Evolutionary conservation across 1,140 invertebrate species (phyloP), one percentile per base, ranked within the genome.

Genomic region (Drosophila obscura): DNA sequence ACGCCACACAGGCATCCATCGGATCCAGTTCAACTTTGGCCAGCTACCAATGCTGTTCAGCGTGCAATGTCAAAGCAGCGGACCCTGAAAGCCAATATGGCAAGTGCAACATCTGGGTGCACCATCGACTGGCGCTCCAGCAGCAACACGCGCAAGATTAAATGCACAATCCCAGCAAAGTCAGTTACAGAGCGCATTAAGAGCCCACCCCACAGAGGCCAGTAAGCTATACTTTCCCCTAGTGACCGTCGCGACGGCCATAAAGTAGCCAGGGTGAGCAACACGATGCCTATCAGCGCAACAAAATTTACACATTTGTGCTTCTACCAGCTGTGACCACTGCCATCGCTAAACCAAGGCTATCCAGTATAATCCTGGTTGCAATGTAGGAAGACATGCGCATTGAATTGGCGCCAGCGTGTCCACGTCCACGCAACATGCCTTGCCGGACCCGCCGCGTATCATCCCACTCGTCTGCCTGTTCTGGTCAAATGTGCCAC

Each of bases 231-330:
- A 39, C 35, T 39, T 39, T 39, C 35, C 35, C 35, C 35, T 13
- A 13, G 35, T 11, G 35, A 31, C 31, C 8, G 31, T 31, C 31
- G 31, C 31, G 31, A 31, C 31, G 26, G 22, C 24, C 68, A 61
- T 16, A 35, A 39, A 39, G 35, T 13, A 39, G 35, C 11, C 19
- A 4, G 46, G 49, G 39, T 62, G 43, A 63, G 26, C 26, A 60
- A 39, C 48, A 6, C 46, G 55, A 63, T 61, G 52, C 62, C 57
- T 69, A 77, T 80, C 62, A 58, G 45, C 61, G 55, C 31, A 66
- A 67, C 65, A 73, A 72, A 83, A 80, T 66, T 73, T 77, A 80
- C 73, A 77, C 58, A 56, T 82, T 63, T 64, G 19, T 43, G 15
- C 19, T 46, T 50, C 39, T 45, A 41, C 79, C 68, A 81, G 57